Percentiles rank a stretch among this genome's conserved stretches.
Evolutionary conservation across 2,888 invertebrate species (phyloP).

Genomic region (Lottia gigantea): DNA sequence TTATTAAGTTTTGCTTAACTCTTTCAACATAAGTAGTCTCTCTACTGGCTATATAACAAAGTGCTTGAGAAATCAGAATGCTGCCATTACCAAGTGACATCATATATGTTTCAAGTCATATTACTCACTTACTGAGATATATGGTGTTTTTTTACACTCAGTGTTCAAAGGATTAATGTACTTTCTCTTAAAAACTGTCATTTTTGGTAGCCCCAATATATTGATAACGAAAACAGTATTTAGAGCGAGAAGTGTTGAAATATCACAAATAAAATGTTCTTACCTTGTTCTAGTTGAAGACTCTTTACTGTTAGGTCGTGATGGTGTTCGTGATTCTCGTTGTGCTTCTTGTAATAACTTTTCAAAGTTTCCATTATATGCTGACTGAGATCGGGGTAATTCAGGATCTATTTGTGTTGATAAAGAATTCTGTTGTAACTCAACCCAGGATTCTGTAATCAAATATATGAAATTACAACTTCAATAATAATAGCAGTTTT

Average conservation of each 20-base stretch:
- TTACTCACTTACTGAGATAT: too few species aligned
- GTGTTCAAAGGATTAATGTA: neutral
- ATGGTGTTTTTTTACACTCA: neutral
- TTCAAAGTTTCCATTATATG: constrained; percentile 51
- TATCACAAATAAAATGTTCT: neutral
- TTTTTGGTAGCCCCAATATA: too few species aligned
- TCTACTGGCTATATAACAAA: too few species aligned
- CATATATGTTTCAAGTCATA: too few species aligned
- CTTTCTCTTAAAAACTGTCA: too few species aligned
- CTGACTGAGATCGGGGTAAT: constrained; percentile 21
- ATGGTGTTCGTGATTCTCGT: constrained; percentile 56
- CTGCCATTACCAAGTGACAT: too few species aligned
- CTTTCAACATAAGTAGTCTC: too few species aligned
- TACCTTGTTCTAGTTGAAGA: constrained; percentile 58
- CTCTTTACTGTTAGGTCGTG: constrained; percentile 53
- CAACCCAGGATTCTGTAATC: constrained; percentile 59
- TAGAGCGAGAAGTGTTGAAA: too few species aligned
- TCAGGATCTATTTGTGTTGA: constrained; percentile 25
- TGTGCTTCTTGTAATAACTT: constrained; percentile 64
- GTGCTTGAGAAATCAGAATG: too few species aligned
- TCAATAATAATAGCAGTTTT: too few species aligned
- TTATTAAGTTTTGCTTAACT: too few species aligned
- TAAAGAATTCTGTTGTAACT: constrained; percentile 40
- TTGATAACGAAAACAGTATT: too few species aligned
- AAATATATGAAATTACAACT: neutral